Conservation (phyloP, 2,888 invertebrate species). For the Chalcis sispes region DNA sequence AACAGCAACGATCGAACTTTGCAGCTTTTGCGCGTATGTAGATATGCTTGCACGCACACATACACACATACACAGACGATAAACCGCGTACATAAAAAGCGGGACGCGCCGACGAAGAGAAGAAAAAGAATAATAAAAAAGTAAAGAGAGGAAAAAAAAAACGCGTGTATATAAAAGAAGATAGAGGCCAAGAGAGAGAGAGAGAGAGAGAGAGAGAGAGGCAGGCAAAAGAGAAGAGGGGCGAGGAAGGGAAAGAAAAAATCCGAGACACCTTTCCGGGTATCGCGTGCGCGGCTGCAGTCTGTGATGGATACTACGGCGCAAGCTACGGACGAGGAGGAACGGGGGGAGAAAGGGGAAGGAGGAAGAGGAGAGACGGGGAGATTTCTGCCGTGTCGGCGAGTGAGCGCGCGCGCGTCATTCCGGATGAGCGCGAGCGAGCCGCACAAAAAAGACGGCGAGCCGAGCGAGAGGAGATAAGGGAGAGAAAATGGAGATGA, state of each 20-base stretch:
- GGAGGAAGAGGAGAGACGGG: neutral
- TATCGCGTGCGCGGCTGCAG: conserved; percentile 43
- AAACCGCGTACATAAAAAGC: conserved; percentile 12
- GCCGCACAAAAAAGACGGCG: conserved; percentile 21
- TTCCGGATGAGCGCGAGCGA: conserved; percentile 47
- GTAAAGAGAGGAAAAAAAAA: neutral
- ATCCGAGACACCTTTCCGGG: conserved; percentile 56
- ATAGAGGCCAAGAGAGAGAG: neutral
- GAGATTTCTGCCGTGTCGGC: conserved; percentile 31
- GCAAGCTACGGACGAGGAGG: neutral
- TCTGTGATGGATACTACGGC: conserved; percentile 17
- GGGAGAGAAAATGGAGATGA: conserved; percentile 61
- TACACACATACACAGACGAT: too few species aligned
- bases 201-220: neutral
- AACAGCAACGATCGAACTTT: too few species aligned
- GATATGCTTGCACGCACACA: too few species aligned
- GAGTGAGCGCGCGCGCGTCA: conserved; percentile 33
- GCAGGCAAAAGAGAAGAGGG: neutral
- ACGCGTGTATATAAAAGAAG: neutral
- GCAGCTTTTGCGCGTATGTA: too few species aligned
- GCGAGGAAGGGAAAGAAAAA: conserved; percentile 22
- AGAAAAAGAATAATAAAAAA: too few species aligned
- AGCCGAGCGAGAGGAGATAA: conserved; percentile 28
- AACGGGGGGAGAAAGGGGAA: conserved; percentile 2
- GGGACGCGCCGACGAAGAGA: neutral